Conservation (phyloP, 1,140 invertebrate species). For the Aporrectodea caliginosa region DNA sequence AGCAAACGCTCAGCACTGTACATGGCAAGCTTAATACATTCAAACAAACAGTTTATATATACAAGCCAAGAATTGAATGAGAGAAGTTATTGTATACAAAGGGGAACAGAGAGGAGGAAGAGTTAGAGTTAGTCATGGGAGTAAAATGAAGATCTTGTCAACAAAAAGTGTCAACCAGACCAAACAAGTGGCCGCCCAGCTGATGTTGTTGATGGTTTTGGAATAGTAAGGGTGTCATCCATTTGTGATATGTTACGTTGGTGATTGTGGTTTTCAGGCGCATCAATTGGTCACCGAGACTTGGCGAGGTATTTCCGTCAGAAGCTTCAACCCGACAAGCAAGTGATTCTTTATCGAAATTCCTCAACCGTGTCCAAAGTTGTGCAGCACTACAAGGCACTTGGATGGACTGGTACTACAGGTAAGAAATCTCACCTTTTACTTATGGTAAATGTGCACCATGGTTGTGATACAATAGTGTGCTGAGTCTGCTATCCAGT, state of each 20-base stretch:
- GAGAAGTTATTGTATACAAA: no score
- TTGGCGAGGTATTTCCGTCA: conserved; percentile 69
- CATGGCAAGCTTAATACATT: neutral
- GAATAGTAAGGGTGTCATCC: no score
- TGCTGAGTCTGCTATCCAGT: no score
- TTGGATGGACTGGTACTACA: conserved; percentile 73
- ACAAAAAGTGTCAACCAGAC: neutral
- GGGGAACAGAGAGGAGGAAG: neutral
- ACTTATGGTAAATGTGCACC: no score
- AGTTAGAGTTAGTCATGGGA: neutral
- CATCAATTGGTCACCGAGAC: conserved; percentile 82
- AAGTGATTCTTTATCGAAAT: conserved; percentile 35
- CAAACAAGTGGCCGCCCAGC: neutral
- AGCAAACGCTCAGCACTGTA: no score
- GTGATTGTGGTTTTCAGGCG: no score
- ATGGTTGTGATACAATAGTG: no score
- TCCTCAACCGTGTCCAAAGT: conserved; percentile 55
- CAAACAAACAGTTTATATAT: neutral
- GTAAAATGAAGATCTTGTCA: neutral
- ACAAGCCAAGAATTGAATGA: no score
- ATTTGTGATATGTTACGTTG: no score
- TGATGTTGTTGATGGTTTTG: conserved; percentile 12
- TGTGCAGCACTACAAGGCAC: conserved; percentile 72
- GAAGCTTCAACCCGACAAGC: conserved; percentile 46
- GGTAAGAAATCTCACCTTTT: no score